phyloP scores from a whole-genome alignment of 2,888 invertebrate genomes.

The Anoncus sp. region DNA sequence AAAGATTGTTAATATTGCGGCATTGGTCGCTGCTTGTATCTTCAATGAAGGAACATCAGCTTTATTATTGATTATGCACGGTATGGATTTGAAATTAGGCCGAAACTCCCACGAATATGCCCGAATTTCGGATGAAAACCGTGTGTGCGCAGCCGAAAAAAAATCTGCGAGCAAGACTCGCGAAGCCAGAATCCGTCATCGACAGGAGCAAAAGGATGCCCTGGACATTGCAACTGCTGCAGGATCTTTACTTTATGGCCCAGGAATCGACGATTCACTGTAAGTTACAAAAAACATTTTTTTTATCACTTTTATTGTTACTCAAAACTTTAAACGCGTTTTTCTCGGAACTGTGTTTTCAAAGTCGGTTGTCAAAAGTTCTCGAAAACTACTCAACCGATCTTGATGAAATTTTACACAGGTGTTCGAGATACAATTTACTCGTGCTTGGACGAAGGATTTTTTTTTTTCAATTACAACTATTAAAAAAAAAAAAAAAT shows the following conservation, averaged over 20 bases:
- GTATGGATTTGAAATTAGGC: slow-evolving; percentile 36
- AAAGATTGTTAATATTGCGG: slow-evolving; percentile 66
- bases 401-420: too few species aligned
- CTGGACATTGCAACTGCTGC: slow-evolving; percentile 66
- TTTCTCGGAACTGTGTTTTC: slow-evolving; percentile 53
- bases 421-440: slow-evolving; percentile 54
- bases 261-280: slow-evolving; percentile 69
- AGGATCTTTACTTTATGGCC: slow-evolving; percentile 66
- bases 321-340: slow-evolving; percentile 62
- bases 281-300: slow-evolving; percentile 55
- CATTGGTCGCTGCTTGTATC: slow-evolving; percentile 69
- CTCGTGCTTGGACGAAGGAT: slow-evolving; percentile 41
- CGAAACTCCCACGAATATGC: slow-evolving; percentile 45
- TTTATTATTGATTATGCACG: slow-evolving; percentile 56
- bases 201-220: slow-evolving; percentile 69
- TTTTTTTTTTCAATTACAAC: slow-evolving; percentile 57
- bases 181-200: slow-evolving; percentile 65
- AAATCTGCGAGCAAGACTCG: slow-evolving; percentile 57
- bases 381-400: slow-evolving; percentile 59
- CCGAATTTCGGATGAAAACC: slow-evolving; percentile 46
- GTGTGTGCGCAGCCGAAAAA: slow-evolving; percentile 44
- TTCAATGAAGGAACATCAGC: slow-evolving; percentile 72
- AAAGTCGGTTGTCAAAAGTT: slow-evolving; percentile 56
- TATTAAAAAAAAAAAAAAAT: slow-evolving; percentile 54
- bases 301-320: slow-evolving; percentile 39